Evolutionary conservation across 2,888 invertebrate genomes (phyloP), one percentile per base, ranked within the genome.

Genomic region (Folsomia candida): DNA sequence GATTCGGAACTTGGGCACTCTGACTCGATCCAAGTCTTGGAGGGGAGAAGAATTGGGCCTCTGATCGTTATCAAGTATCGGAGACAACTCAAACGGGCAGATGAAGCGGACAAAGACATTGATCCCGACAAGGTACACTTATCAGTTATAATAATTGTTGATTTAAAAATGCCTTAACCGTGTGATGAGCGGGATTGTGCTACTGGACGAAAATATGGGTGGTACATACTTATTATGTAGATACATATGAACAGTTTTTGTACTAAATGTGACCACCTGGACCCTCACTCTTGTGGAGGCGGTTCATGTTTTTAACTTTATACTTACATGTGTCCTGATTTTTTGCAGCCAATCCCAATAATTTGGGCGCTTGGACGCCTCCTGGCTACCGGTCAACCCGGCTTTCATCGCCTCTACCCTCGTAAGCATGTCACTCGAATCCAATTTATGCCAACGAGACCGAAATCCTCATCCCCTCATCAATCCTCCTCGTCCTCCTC

Each of bases 351-450:
- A 0, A 83, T 85, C 72, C 89, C 87, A 81, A 86, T 90, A 22
- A 88, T 94, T 69, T 95, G 94, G 94, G 93, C 94, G 0, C 84
- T 94, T 68, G 95, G 95, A 2, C 86, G 88, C 76, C 84, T 94
- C 77, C 68, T 78, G 63, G 86, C 87, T 27, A 89, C 88, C 78
- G 88, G 88, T 73, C 92, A 92, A 82, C 94, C 94, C 0, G 88
- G 89, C 76, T 93, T 91, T 84, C 95, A 95, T 82, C 89, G 91
- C 68, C 83, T 89, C 70, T 93, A 91, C 84, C 92, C 91, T 11
- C 89, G 89, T 82, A 11, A 20, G 6, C 86, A 86, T 26, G 87
- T 91, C 83, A 85, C 91, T 3, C 83, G 85, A 74, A 84, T 94
- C 18, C 86, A 89, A 73, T 86, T 94, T 27, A 87, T 86, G 70